phyloP scores from a whole-genome alignment of 2,888 invertebrate genomes.

The Galeopsomyia nigrocyanea region DNA sequence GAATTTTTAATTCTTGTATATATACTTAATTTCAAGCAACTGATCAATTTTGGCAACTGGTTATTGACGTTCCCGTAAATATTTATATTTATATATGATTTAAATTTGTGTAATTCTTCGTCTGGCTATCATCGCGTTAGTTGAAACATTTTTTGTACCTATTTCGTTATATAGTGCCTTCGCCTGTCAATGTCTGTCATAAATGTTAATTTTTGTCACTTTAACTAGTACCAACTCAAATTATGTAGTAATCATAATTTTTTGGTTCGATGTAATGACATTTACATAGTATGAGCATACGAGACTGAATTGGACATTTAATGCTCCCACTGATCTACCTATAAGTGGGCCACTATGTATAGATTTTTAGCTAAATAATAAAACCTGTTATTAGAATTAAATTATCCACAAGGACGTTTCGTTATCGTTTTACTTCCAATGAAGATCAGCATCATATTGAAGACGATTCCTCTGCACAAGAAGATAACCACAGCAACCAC shows the following conservation, averaged over 20 bases:
- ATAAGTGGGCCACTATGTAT: constrained; percentile 36
- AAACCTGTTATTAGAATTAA: constrained; percentile 39
- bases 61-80: constrained; percentile 21
- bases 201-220: constrained; percentile 19
- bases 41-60: constrained; percentile 8
- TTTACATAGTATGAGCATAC: constrained; percentile 32
- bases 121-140: constrained; percentile 7
- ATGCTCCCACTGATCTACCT: constrained; percentile 20
- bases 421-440: too few relatives aligned
- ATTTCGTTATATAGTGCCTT: constrained; percentile 35
- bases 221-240: background rate
- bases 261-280: constrained; percentile 3
- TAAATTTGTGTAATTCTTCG: constrained; percentile 1
- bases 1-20: constrained; percentile 1
- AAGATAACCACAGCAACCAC: too few relatives aligned
- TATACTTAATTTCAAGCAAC: background rate
- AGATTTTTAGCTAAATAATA: constrained; percentile 46
- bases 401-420: too few relatives aligned
- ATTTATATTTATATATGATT: constrained; percentile 1
- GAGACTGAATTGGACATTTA: constrained; percentile 44
- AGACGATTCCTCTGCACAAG: too few relatives aligned
- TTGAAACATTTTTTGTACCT: constrained; percentile 14
- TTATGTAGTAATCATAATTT: constrained; percentile 16
- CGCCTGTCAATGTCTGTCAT: constrained; percentile 16
- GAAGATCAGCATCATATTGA: too few relatives aligned